Evolutionary conservation across 2,113 vertebrate genomes (phyloP), one percentile per base, ranked within the genome.

Genomic region (Nestor notabilis): DNA sequence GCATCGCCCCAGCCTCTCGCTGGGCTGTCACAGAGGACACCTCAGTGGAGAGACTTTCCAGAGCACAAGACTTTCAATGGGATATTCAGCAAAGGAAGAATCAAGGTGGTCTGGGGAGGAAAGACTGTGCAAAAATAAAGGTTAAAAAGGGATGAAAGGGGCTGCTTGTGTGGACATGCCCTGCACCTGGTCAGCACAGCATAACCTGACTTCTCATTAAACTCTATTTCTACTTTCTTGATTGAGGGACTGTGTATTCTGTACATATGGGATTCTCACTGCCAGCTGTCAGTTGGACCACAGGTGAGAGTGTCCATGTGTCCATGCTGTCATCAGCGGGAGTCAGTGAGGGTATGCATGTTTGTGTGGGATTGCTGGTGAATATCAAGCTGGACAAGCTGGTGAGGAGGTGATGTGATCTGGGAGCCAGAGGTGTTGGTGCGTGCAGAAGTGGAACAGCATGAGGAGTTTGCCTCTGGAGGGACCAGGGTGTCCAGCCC

Each of bases 141-240:
- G 3, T 15, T 43, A 70, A 50, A 14, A 50, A 12, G 2, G 14
- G 28, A 24, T 37, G 63, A 53, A 87, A 83, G 8, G 23, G 49
- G 2, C 6, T 0, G 0, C 19, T 64, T 55, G 4, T 28, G 21
- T 77, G n/a, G 58, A 17, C 17, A 11, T 39, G 33, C 47, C 28
- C 28, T 64, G n/a, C 0, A 1, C 7, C 52, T 55, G 43, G 6
- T 33, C 75, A 93, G 29, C 50, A 29, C 21, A 74, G 53, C 24
- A 24, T 83, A 17, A 61, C 16, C 23, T 56, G 13, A 17, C 58
- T 65, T 72, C 35, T 69, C 61, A 47, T 64, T 41, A 47, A 80
- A 88, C 14, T 60, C 11, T 2, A 13, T 64, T 90, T 75, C n/a
- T 43, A 4, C 47, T 82, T 87, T 56, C 7, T 47, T 52, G 17